Percentiles rank a stretch among this genome's conserved stretches.
Conservation (phyloP, 2,888 invertebrate species). For the Hydropsyche betteni region DNA sequence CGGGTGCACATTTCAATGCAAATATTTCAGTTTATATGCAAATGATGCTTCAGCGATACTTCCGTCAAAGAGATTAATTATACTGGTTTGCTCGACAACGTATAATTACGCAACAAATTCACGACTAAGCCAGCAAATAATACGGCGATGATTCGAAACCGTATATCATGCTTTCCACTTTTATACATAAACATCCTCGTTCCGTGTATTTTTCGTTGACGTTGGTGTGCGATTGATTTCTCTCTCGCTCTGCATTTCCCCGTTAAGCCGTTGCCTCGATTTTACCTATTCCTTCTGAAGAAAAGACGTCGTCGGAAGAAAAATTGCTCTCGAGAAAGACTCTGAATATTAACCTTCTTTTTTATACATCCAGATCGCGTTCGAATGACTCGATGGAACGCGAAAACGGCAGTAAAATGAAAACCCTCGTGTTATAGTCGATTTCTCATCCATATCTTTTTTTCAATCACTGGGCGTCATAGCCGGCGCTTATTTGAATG, state of each 20-base stretch:
- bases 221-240: not conserved
- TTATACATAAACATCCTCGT: too few species aligned
- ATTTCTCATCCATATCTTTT: slow-evolving; percentile 9
- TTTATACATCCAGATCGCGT: slow-evolving; percentile 18
- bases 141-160: too few species aligned
- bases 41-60: slow-evolving; percentile 13
- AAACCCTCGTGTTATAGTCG: slow-evolving; percentile 1
- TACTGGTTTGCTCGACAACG: not conserved
- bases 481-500: slow-evolving; percentile 3
- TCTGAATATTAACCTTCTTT: slow-evolving; percentile 23
- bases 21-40: slow-evolving; percentile 36
- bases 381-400: slow-evolving; percentile 15
- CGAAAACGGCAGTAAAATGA: slow-evolving; percentile 1
- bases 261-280: too few species aligned
- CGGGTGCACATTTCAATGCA: slow-evolving; percentile 22
- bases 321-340: not conserved
- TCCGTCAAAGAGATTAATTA: slow-evolving; percentile 11
- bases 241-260: not conserved
- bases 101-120: not conserved
- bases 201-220: too few species aligned
- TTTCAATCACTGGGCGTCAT: slow-evolving; percentile 13
- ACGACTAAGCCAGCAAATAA: too few species aligned
- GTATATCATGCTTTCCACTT: too few species aligned
- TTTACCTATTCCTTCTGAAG: not conserved
- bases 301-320: slow-evolving; percentile 8